Conservation (phyloP, 2,888 invertebrate species). For the Amiota communis region DNA sequence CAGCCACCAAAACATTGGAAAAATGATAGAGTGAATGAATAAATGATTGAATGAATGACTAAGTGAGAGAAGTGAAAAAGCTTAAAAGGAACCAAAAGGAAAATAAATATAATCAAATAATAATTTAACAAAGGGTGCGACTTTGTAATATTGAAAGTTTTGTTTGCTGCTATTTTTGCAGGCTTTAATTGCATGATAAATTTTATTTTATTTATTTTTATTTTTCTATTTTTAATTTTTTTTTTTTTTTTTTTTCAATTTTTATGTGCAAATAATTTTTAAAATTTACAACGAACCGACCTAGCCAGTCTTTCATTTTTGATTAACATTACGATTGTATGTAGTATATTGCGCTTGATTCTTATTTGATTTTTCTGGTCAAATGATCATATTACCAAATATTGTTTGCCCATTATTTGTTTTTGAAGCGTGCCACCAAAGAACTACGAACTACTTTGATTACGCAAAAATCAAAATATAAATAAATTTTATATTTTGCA, state of each 20-base stretch:
- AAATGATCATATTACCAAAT: constrained; percentile 5
- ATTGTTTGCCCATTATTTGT: not conserved
- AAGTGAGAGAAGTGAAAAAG: no score
- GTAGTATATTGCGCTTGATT: not conserved
- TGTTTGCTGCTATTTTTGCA: no score
- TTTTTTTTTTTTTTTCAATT: not conserved
- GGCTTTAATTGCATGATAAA: not conserved
- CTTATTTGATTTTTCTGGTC: not conserved
- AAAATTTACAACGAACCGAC: no score
- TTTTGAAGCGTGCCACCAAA: not conserved
- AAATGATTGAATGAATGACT: no score
- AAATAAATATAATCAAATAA: no score
- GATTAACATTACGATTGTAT: not conserved
- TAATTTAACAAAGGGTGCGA: no score
- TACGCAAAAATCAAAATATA: not conserved
- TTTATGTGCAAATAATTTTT: not conserved
- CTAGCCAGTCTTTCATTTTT: not conserved
- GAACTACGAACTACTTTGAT: not conserved
- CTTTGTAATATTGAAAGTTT: no score
- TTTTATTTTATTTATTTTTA: not conserved
- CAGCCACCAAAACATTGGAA: no score
- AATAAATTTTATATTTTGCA: not conserved
- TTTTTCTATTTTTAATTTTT: not conserved
- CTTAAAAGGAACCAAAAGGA: no score
- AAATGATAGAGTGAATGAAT: no score